Conservation (phyloP, 2,797 vertebrate species). For the Coilia nasus region DNA sequence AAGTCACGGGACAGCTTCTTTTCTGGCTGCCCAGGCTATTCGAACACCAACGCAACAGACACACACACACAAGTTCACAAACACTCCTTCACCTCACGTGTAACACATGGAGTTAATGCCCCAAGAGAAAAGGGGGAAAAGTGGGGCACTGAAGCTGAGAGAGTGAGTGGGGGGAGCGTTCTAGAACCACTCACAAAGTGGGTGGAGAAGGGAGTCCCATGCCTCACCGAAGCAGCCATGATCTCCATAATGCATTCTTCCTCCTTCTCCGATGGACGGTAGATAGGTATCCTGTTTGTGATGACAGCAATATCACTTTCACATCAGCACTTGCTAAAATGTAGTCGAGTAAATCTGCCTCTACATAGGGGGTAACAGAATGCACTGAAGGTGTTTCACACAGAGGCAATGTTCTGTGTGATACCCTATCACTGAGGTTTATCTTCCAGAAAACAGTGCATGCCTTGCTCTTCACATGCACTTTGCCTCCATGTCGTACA, state of each 20-base stretch:
- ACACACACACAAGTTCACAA: not conserved
- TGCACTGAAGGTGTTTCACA: not conserved
- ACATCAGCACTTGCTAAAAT: not conserved
- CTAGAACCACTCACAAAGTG: not conserved
- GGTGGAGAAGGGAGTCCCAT: not conserved
- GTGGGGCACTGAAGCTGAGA: constrained; percentile 47
- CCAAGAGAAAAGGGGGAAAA: constrained; percentile 46
- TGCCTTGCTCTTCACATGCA: constrained; percentile 70
- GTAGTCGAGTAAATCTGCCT: not conserved
- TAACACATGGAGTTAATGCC: constrained; percentile 39
- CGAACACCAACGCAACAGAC: not conserved
- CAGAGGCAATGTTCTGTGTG: not conserved
- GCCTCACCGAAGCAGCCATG: not conserved
- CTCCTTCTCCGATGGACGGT: not conserved
- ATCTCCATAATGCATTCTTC: not conserved
- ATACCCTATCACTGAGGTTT: not conserved
- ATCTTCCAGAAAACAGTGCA: not conserved
- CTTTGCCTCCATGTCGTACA: constrained; percentile 88
- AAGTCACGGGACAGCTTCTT: not conserved
- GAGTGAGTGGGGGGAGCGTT: constrained; percentile 40
- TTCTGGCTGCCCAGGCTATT: not conserved
- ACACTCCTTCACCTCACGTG: constrained; percentile 17
- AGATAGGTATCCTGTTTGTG: not conserved
- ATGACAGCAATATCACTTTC: not conserved
- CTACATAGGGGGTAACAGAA: not conserved